Conservation (phyloP, 2,113 vertebrate genomes). For the Oreochromis spilurus region DNA sequence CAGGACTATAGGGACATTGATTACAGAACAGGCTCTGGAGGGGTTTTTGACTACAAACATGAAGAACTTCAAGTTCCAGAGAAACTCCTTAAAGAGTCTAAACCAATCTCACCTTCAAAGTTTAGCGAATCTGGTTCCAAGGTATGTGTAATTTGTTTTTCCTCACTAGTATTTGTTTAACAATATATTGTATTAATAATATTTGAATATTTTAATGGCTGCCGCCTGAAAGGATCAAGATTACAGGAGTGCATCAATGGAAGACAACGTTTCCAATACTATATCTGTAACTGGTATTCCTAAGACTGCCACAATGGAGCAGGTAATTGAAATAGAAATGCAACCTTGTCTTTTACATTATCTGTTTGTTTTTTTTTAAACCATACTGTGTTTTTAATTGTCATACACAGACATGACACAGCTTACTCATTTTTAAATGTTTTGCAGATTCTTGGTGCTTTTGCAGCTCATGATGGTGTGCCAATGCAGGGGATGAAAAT, state of each 20-base stretch:
- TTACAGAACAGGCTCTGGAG: constrained; percentile 82
- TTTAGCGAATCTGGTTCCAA: constrained; percentile 69
- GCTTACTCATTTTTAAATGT: background rate
- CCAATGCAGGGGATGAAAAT: constrained; percentile 78
- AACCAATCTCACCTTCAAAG: constrained; percentile 48
- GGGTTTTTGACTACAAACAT: constrained; percentile 81
- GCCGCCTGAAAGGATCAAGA: constrained; percentile 84
- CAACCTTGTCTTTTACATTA: background rate
- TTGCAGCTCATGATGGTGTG: constrained; percentile 71
- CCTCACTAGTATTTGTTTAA: background rate
- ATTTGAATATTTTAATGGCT: constrained; percentile 9
- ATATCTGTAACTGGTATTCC: constrained; percentile 89
- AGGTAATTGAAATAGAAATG: constrained; percentile 69
- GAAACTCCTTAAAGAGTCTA: constrained; percentile 70
- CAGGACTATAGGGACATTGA: constrained; percentile 95
- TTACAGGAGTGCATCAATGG: constrained; percentile 84
- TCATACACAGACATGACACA: background rate
- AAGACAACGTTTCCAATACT: constrained; percentile 85
- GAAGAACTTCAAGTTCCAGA: constrained; percentile 78
- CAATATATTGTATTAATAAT: background rate
- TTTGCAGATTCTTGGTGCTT: constrained; percentile 74
- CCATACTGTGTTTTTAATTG: background rate
- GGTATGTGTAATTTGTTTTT: constrained; percentile 42
- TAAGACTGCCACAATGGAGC: constrained; percentile 91
- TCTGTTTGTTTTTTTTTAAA: background rate